Base-by-base conservation (phyloP, 2,113 vertebrate species). In the Panthera tigris region DNA sequence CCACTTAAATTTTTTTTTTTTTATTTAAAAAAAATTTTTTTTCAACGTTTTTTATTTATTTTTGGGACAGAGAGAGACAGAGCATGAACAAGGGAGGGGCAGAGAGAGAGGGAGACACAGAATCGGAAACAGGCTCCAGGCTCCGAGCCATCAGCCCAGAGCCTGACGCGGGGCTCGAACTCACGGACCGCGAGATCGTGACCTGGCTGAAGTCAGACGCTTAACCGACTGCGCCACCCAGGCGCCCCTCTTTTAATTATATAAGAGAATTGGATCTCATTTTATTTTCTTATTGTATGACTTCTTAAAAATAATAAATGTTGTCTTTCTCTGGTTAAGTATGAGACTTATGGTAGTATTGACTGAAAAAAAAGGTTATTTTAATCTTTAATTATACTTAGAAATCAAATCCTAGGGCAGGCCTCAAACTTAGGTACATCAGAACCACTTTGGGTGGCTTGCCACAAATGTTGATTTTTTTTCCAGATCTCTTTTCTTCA, bases 1-100 rank as follows among this genome's bases (percentile, higher is more conserved):
- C 1, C 1, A 80, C 33, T 76, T 85, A 69, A 90, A 84, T 90
- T 90, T 78, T 97, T 85, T 81, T 78, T 97, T 85, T 81, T 36
- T 36, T 36, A 36, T 36, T 36, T 36, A 36, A 36, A 36, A 36
- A 36, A 36, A 36, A 36, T 36, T 36, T 36, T 36, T 36, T 36
- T 36, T 36, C 36, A 36, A 36, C 36, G 36, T 36, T 36, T 36
- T 36, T 36, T 36, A 36, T 36, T 36, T 36, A 36, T 36, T 36
- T 36, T 36, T 36, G 36, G 36, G 36, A 36, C 36, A 36, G 36
- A 36, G 36, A 36, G 36, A 36, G 36, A 36, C 36, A 36, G 36
- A 36, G 36, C 36, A 36, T 36, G 36, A 36, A 36, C 36, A 36
- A 36, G 36, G 36, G 36, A 36, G 36, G 36, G 36, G 36, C 36